phyloP scores from a whole-genome alignment of 1,140 invertebrate species.

The Microvelia longipes region DNA sequence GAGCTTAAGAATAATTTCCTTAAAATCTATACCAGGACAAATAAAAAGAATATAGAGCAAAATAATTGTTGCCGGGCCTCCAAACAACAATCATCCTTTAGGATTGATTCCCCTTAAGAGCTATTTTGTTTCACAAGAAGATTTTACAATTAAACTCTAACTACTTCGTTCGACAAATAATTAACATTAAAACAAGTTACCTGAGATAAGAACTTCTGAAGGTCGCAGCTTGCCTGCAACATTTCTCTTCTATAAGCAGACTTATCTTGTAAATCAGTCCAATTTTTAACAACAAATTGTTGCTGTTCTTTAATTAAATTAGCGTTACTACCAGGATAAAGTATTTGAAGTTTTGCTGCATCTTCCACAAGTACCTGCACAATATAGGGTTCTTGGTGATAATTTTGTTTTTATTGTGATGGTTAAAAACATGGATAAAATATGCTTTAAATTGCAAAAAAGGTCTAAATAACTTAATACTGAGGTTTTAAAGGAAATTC shows the following conservation, averaged over 20 bases:
- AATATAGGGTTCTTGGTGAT: slow-evolving; percentile 14
- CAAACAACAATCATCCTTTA: too few species aligned
- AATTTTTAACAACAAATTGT: slow-evolving; percentile 64
- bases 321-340: slow-evolving; percentile 87
- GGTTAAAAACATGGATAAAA: not conserved
- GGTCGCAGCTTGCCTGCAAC: slow-evolving; percentile 70
- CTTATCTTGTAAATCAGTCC: slow-evolving; percentile 70
- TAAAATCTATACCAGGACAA: too few species aligned
- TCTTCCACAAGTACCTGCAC: slow-evolving; percentile 73
- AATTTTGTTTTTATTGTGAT: too few species aligned
- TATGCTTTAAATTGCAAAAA: not conserved
- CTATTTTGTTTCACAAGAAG: too few species aligned
- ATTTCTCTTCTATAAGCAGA: slow-evolving; percentile 61
- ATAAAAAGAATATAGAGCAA: too few species aligned
- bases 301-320: slow-evolving; percentile 72
- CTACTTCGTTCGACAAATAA: too few species aligned
- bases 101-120: too few species aligned
- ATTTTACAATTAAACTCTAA: too few species aligned
- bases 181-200: slow-evolving; percentile 28
- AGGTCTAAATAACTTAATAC: too few species aligned
- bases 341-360: slow-evolving; percentile 62
- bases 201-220: slow-evolving; percentile 72
- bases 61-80: too few species aligned
- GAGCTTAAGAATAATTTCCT: too few species aligned
- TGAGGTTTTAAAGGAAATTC: too few species aligned